Base-by-base conservation (phyloP, 1,140 invertebrate genomes). In the Pomphorhynchus laevis region DNA sequence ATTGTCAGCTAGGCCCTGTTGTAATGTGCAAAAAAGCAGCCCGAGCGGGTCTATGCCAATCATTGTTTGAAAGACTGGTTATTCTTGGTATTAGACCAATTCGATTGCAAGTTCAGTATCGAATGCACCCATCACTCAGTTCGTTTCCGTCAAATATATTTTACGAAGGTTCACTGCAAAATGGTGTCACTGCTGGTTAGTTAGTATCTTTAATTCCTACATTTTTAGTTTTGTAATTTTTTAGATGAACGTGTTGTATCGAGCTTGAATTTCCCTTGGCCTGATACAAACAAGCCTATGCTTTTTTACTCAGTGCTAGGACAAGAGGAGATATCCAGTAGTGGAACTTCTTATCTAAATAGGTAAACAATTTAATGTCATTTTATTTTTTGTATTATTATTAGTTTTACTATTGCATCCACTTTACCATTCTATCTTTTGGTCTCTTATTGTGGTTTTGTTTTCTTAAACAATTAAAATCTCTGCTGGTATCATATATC, bases 11-110 rank as follows among this genome's bases (percentile, higher is more conserved):
- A 20, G 82, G 84, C 0, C 84, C 84, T 1, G 82, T 93, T 0
- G 82, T 93, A 0, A 95, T 95, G 82, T 95, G 84, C 58, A 98
- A 98, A 55, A 91, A 93, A 55, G 84, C 89, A 0, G 79, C 82
- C 0, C 67, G 74, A 38, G 84, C 86, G 20, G 89, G 89, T 0
- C 65, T 98, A 2, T 82, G 77, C 0, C 84, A 95, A 54, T 91
- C 80, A 12, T 62, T 98, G 5, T 98, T 98, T 57, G 89, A 98
- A 53, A 64, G 89, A 12, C 61, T 99, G 0, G 86, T 98, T 0
- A 76, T 95, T 0, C 62, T 98, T 3, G 80, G 82, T 8, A 89
- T 89, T 44, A 64, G 79, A 32, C 82, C 82, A 0, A 79, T 89
- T 54, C 66, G 82, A 1, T 48, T 59, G 27, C 56, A 58, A 45